Evolutionary conservation across 2,888 invertebrate genomes (phyloP).

Genomic region (Coenonympha arcania): DNA sequence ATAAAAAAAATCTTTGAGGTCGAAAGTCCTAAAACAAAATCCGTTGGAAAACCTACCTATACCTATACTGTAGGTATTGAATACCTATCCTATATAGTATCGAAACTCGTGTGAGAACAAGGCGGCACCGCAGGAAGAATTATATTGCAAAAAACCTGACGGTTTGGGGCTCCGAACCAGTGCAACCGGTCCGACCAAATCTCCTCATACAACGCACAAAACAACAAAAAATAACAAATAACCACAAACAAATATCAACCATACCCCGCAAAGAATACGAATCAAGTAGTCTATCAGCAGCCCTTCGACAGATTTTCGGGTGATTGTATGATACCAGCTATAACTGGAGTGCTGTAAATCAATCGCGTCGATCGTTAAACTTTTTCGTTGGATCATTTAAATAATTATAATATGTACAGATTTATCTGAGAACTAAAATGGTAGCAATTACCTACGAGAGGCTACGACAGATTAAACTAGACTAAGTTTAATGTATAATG

Average conservation of each 20-base stretch:
- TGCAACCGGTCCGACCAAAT: slow-evolving; percentile 38
- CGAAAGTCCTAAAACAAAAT: background rate
- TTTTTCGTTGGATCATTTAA: slow-evolving; percentile 18
- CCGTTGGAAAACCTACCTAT: background rate
- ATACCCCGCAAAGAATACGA: background rate
- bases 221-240: background rate
- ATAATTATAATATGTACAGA: slow-evolving; percentile 12
- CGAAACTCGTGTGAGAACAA: slow-evolving; percentile 35
- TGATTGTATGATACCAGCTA: slow-evolving; percentile 21
- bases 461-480: background rate
- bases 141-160: slow-evolving; percentile 36
- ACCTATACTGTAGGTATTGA: background rate
- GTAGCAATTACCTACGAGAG: slow-evolving; percentile 2
- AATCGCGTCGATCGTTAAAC: slow-evolving; percentile 23
- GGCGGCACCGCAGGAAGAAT: slow-evolving; percentile 35
- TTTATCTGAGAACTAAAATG: slow-evolving; percentile 5
- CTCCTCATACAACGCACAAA: slow-evolving; percentile 23
- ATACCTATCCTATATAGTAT: slow-evolving; percentile 23
- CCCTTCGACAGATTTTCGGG: background rate
- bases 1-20: no score
- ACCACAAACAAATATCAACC: slow-evolving; percentile 4
- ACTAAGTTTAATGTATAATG: background rate
- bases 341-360: slow-evolving; percentile 28
- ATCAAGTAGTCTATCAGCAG: background rate
- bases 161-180: slow-evolving; percentile 30